A percentile compares a stretch with the other conserved stretches of the same genome.
Conservation (phyloP, 2,113 vertebrate species). For the Pomatostomus ruficeps region DNA sequence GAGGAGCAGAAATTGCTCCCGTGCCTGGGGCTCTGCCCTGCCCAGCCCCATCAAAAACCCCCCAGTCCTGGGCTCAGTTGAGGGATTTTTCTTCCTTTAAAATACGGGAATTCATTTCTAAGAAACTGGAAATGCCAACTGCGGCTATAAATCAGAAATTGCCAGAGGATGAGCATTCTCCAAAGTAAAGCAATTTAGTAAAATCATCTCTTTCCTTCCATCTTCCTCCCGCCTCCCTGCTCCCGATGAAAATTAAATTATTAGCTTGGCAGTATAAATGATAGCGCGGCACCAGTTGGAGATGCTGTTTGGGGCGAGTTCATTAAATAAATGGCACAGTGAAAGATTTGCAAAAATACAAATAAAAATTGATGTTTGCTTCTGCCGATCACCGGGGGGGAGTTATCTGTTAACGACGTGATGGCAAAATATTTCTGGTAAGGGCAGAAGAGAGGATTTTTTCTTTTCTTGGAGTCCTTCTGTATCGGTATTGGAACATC, state of each 20-base stretch:
- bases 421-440: neutral
- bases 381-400: neutral
- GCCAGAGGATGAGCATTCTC: constrained; percentile 34
- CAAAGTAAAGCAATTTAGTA: constrained; percentile 65
- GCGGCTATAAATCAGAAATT: constrained; percentile 45
- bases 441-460: neutral
- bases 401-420: neutral
- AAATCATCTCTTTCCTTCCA: constrained; percentile 4
- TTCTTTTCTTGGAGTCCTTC: neutral
- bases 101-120: constrained; percentile 28
- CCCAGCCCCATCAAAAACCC: neutral
- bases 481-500: neutral
- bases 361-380: constrained; percentile 39
- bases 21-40: neutral
- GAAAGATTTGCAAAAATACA: constrained; percentile 1
- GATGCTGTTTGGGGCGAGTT: neutral
- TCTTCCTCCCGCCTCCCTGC: neutral
- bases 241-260: constrained; percentile 59
- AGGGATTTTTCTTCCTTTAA: neutral
- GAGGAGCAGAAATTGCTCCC: neutral
- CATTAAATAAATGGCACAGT: constrained; percentile 26
- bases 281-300: neutral
- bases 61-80: neutral
- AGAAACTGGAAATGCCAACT: constrained; percentile 12
- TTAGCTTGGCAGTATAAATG: constrained; percentile 28